Evolutionary conservation across 2,797 vertebrate species (phyloP), one percentile per base, ranked within the genome.

Genomic region (Liparis tanakae): DNA sequence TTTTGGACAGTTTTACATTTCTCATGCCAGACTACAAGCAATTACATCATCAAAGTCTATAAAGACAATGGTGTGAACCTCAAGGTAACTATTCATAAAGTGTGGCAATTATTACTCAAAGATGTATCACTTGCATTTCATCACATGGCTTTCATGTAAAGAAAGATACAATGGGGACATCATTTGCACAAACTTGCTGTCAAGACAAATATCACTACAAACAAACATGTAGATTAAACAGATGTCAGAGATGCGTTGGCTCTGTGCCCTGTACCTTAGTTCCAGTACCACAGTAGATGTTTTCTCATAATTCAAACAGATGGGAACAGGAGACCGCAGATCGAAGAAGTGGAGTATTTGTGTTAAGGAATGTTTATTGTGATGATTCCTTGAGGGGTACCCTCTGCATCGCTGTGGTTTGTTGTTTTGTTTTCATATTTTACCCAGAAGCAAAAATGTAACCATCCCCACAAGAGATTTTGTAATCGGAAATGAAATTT

Each of bases 241-340:
- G 77, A 85, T 77, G 77, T 70, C 55, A 73, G 66, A 61, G 75
- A 72, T 41, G 25, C 43, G 36, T 80, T 79, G 70, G 60, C 62
- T 73, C 51, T 53, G 8, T 72, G 68, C 76, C 50, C 37, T 70
- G 30, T 63, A 61, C 60, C 34, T 44, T n/a, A 48, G 66, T 53
- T 73, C n/a, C 18, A n/a, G 30, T 10, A 55, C 64, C 41, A 12
- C 54, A 71, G 15, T 43, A 43, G 69, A 60, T 70, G 41, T 61
- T 55, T 78, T 70, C 15, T 56, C 73, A 67, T 22, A 74, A 74
- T 41, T 65, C 8, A 54, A 25, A 14, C 53, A 69, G 53, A 79
- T 56, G 66, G 59, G 30, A 61, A 41, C 20, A 65, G n/a, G 18
- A 66, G 43, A 62, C 8, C 33, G 46, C 10, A 71, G n/a, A 76